Evolutionary conservation across 2,113 vertebrate genomes (phyloP), one percentile per base, ranked within the genome.

Genomic region (Cebus imitator): DNA sequence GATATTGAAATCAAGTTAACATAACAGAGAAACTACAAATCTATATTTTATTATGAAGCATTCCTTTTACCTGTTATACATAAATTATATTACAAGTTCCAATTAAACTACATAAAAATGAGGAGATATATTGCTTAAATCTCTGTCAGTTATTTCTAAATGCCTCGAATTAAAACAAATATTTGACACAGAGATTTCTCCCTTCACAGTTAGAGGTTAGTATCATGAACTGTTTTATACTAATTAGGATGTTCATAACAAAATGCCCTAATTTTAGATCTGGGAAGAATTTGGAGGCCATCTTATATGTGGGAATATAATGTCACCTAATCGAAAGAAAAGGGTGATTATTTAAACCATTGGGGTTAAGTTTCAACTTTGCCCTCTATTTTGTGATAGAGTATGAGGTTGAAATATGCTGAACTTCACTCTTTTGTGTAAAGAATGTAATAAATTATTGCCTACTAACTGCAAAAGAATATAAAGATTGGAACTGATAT

Each of bases 161-260:
- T 90, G 1, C 8, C 80, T 76, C 90, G 10, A 52, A 97, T 91
- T 90, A 85, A 86, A 94, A 87, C 43, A 96, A 90, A 84, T 2
- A 0, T 61, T 35, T 45, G 20, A 30, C 75, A 40, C 25, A 55
- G 58, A 35, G 8, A 13, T 5, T 30, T n/a, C 94, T 20, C 4
- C 12, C 90, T 7, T 95, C 20, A 70, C 25, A 52, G 8, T 70
- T 81, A 92, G 8, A 85, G 13, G 14, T 87, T 91, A 43, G 72
- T 37, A 57, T 73, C 6, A 45, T 66, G 8, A 83, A 73, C n/a
- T 45, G 6, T 75, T 94, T 45, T 81, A 21, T n/a, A 64, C n/a
- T 73, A 58, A 80, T 85, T 13, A 57, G 17, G 6, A 5, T 70
- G 1, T 91, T 91, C 30, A 76, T 8, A 40, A 43, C 58, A 55